Evolutionary conservation across 1,140 invertebrate genomes (phyloP).

Genomic region (Rhopalosiphum padi): DNA sequence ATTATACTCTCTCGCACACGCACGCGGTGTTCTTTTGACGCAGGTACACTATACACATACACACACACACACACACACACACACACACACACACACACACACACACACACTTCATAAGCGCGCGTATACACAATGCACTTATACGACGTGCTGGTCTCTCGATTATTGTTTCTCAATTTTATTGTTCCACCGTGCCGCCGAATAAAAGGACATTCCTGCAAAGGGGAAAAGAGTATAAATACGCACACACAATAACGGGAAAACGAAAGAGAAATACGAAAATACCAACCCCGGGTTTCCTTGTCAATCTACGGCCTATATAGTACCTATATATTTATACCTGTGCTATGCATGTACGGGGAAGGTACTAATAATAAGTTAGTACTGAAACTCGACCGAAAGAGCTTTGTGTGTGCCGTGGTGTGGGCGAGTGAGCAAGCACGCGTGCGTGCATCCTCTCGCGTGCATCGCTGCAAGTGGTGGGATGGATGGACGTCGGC

Average conservation of each 20-base stretch:
- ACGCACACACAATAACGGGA: background rate
- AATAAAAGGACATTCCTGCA: background rate
- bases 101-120: background rate
- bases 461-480: background rate
- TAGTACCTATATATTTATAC: background rate
- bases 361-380: background rate
- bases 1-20: background rate
- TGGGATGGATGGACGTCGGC: too few relatives aligned
- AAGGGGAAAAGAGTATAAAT: background rate
- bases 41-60: background rate
- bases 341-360: too few relatives aligned
- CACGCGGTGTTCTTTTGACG: conserved; percentile 23
- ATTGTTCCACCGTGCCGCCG: background rate
- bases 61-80: background rate
- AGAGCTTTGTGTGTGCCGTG: background rate
- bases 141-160: background rate
- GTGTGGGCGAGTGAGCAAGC: too few relatives aligned
- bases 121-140: background rate
- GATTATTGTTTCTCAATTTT: background rate
- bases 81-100: background rate
- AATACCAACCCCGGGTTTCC: background rate
- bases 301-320: background rate
- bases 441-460: too few relatives aligned
- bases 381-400: background rate
- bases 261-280: background rate